These are phyloP conservation scores for Ia io DNA, from an alignment of 2,113 vertebrate species.

Conservation along the genomic window DNA sequence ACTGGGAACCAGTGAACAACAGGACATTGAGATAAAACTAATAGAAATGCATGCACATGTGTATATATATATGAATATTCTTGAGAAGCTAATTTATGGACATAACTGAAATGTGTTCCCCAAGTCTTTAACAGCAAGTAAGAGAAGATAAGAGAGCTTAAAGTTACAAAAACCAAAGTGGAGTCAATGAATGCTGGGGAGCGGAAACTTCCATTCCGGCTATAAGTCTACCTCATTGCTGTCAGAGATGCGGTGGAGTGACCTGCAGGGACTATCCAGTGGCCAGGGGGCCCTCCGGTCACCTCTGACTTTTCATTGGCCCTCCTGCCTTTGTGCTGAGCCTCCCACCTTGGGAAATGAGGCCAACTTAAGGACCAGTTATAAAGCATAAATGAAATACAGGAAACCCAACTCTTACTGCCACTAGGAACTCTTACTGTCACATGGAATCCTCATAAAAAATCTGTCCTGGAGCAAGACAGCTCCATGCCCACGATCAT, in stretches of 20 bases:
- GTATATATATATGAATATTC: background rate
- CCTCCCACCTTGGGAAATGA: background rate
- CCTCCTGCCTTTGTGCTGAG: background rate
- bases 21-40: slow-evolving; percentile 7
- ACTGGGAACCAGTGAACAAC: background rate
- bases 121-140: background rate
- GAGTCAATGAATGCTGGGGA: background rate
- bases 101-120: background rate
- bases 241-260: background rate
- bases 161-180: background rate
- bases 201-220: background rate
- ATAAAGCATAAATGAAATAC: background rate
- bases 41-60: background rate
- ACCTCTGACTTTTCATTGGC: background rate
- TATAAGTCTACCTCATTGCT: background rate
- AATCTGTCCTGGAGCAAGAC: fast-evolving
- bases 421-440: background rate
- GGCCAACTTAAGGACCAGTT: background rate
- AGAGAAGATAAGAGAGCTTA: background rate
- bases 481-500: background rate
- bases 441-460: background rate
- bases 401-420: background rate
- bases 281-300: fast-evolving
- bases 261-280: fast-evolving
- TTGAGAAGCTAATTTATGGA: background rate